Percentiles rank a stretch among this genome's conserved stretches.
These are phyloP conservation scores for Beris chalybata DNA, from an alignment of 2,888 invertebrate species.

Conservation along the genomic window DNA sequence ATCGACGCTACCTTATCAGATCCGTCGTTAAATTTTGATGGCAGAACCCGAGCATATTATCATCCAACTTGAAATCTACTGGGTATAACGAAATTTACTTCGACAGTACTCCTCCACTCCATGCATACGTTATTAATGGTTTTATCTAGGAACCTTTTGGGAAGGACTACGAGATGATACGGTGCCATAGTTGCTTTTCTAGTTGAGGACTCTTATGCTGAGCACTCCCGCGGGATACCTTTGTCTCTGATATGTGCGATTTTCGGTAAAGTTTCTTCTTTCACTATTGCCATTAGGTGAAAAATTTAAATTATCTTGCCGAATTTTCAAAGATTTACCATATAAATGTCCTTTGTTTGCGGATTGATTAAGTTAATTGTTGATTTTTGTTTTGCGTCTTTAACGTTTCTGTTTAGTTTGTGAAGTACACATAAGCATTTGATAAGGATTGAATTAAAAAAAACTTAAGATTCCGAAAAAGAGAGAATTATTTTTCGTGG, in stretches of 20 bases:
- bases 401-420: no score
- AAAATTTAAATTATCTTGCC: no score
- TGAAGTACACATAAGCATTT: no score
- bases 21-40: constrained; percentile 27
- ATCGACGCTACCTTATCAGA: constrained; percentile 7
- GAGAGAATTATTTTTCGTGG: no score
- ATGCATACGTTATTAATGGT: constrained; percentile 31
- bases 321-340: no score
- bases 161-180: not conserved
- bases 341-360: no score
- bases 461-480: no score
- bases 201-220: constrained; percentile 24
- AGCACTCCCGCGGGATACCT: constrained; percentile 18
- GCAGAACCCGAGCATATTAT: constrained; percentile 15
- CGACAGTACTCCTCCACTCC: constrained; percentile 17
- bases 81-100: constrained; percentile 30
- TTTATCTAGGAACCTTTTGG: constrained; percentile 25
- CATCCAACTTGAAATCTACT: constrained; percentile 26
- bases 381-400: no score
- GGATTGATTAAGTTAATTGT: no score
- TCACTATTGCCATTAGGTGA: no score
- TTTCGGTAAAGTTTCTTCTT: no score
- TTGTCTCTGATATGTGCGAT: constrained; percentile 19
- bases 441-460: no score
- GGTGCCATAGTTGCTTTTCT: constrained; percentile 9